A percentile compares a stretch with the other conserved stretches of the same genome.
Evolutionary conservation across 2,888 invertebrate genomes (phyloP).

Genomic region (Zaprionus lineosus): DNA sequence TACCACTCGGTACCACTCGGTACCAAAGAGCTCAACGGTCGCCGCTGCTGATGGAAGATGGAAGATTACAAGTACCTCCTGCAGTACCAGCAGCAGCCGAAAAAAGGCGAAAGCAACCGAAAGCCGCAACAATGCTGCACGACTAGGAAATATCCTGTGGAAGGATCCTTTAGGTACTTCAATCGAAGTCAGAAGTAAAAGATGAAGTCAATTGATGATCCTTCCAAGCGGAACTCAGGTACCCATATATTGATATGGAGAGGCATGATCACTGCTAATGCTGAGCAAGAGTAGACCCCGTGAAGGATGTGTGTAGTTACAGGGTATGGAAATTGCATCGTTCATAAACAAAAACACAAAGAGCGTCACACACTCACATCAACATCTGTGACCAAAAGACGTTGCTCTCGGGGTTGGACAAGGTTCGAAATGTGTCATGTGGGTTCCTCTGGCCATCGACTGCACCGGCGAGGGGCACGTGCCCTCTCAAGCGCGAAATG

Average conservation of each 20-base stretch:
- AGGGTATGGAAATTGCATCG: too few species aligned
- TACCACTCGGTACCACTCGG: too few species aligned
- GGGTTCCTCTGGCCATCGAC: constrained; percentile 49
- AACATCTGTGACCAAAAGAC: constrained; percentile 14
- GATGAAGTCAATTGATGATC: too few species aligned
- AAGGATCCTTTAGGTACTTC: background rate
- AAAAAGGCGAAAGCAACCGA: background rate
- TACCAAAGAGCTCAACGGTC: constrained; percentile 5
- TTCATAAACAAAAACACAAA: too few species aligned
- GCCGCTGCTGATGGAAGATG: constrained; percentile 6
- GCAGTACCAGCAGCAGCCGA: constrained; percentile 17
- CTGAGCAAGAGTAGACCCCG: too few species aligned
- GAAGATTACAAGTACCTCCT: constrained; percentile 16
- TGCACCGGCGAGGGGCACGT: constrained; percentile 60
- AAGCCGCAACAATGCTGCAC: background rate
- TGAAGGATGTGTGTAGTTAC: too few species aligned
- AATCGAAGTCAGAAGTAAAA: background rate
- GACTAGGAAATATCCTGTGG: background rate
- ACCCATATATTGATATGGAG: too few species aligned
- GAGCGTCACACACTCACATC: background rate
- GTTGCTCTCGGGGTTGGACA: constrained; percentile 10
- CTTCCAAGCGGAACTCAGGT: too few species aligned
- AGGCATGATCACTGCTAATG: too few species aligned
- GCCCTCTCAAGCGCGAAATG: constrained; percentile 78
- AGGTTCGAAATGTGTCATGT: constrained; percentile 65